Evolutionary conservation across 2,113 vertebrate species (phyloP), one percentile per base, ranked within the genome.

Genomic region (Lepidothrix coronata): DNA sequence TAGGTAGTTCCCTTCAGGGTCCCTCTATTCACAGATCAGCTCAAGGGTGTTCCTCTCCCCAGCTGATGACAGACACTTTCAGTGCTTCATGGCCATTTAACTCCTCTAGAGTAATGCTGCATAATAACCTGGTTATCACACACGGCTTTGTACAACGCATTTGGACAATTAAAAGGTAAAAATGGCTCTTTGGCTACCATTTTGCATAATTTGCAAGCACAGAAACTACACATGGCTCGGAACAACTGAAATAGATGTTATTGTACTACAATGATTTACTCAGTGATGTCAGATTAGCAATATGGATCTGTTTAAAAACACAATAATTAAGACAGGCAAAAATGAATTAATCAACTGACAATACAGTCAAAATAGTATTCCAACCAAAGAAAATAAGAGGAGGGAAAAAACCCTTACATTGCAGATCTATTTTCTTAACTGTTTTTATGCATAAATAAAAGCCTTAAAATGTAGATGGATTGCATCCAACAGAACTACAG

Each of bases 361-460:
- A 97, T 97, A 95, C 59, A 97, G 95, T 97, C 88, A 87, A 96
- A 97, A 96, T 93, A 95, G 91, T 96, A 94, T 94, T 97, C 96
- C 95, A 97, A 97, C 94, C 91, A 79, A 92, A 43, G 92, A 94
- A 97, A 97, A 97, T 96, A 97, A 91, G 59, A 76, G 81, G 28
- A 89, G 89, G 86, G 86, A n/a, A 95, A 94, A 94, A 93, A 85
- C 65, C 94, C 97, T 95, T 96, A 91, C 83, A 77, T 97, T 97
- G 94, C 96, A 96, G 93, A 97, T 98, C 97, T 95, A 72, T 95
- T 93, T 98, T 97, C 80, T 97, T 96, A 97, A 97, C 97, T 96
- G 97, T 95, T 97, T 98, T 97, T 98, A 98, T 98, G 98, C 97
- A 98, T 98, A 98, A 98, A 98, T 98, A 98, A 98, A 96, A 98